Evolutionary conservation across 2,113 vertebrate genomes (phyloP), one percentile per base, ranked within the genome.

Genomic region (Gopherus flavomarginatus): DNA sequence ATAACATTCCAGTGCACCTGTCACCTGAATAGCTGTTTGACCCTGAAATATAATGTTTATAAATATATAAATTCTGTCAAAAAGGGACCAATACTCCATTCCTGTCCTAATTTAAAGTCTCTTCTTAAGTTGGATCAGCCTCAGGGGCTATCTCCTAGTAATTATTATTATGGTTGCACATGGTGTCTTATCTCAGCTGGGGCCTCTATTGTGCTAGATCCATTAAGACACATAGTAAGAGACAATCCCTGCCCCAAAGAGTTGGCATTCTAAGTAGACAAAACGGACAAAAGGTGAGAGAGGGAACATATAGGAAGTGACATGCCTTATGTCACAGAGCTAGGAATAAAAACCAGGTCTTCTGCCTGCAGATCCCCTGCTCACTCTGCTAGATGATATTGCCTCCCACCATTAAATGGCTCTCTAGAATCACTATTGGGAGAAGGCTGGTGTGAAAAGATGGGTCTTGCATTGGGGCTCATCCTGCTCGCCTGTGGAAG

Each of bases 401-500:
- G 47, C 44, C 4, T 44, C 65, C 80, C 24, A 4, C 24, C 47
- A 6, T 53, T 47, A 80, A 24, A 5, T 53, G 81, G 53, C 47
- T n/a, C 59, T 19, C 47, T 26, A 17, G 3, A 8, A 16, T 35
- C 49, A 4, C 0, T 35, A 10, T 0, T 0, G 0, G 19, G 87
- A 47, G 78, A 9, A 7, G 1, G 5, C 0, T 1, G 3, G 6
- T 4, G 4, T 24, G 47, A 88, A 62, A 1, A 5, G 21, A 27
- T 26, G 11, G 42, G 0, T 38, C 8, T 19, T 38, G 65, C 35
- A 72, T 8, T 38, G n/a, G 6, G 65, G n/a, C 65, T 72, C 35
- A 72, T 38, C 0, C 11, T 9, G 0, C 0, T 35, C 42, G 5
- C 22, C 29, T 49, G 44, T 86, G 42, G 12, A 8, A 0, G 1